Percentiles rank a stretch among this genome's conserved stretches.
Evolutionary conservation across 2,113 vertebrate genomes (phyloP).

Genomic region (Archocentrus centrarchus): DNA sequence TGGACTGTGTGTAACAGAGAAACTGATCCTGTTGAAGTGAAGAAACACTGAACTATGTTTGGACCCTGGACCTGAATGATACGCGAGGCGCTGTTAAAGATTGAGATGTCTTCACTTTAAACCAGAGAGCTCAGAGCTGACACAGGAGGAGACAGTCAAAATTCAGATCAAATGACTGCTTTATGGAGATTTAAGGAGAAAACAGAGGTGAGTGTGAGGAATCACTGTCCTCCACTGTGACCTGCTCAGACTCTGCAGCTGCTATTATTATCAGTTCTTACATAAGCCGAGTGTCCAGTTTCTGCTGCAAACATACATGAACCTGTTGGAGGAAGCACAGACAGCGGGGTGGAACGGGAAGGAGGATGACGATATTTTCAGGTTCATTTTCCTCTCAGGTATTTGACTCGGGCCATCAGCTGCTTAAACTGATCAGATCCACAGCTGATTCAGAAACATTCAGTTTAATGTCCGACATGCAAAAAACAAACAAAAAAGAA

Average conservation of each 20-base stretch:
- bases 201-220: neutral
- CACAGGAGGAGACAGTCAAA: neutral
- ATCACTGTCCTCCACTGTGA: neutral
- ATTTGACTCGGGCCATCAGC: neutral
- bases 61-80: no score
- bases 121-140: neutral
- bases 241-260: neutral
- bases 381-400: no score
- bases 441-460: neutral
- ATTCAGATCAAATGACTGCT: neutral
- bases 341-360: neutral
- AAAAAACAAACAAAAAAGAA: no score
- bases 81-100: no score
- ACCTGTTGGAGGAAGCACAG: neutral
- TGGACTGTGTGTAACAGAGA: no score
- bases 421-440: no score
- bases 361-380: neutral
- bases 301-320: slow-evolving; percentile 2
- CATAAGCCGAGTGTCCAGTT: slow-evolving; percentile 26
- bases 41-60: no score
- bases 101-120: no score
- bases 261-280: slow-evolving; percentile 45
- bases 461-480: neutral
- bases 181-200: neutral
- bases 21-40: no score